Base-by-base conservation (phyloP, 2,888 invertebrate genomes). In the Clunio marinus region DNA sequence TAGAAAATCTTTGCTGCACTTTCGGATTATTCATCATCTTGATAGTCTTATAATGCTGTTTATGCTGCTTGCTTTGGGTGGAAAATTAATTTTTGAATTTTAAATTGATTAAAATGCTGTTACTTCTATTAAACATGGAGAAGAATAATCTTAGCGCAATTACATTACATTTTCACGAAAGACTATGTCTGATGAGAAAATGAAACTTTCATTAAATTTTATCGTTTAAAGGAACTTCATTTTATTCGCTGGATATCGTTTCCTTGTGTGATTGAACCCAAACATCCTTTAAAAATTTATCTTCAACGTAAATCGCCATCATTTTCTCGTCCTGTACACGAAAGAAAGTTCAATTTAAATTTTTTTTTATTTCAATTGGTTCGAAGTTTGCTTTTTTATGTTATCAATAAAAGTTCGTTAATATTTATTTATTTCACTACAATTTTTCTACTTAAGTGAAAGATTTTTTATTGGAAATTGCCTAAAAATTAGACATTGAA, bases 61-160 rank as follows among this genome's bases (percentile, higher is more conserved):
- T n/a, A n/a, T n/a, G n/a, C n/a, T n/a, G n/a, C n/a, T n/a, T n/a
- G n/a, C n/a, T n/a, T n/a, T n/a, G n/a, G n/a, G n/a, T n/a, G 7
- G 51, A 55, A 66, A 66, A 66, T 55, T 66, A 66, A 66, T 66
- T 55, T 66, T 32, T 66, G 66, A 66, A 66, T 66, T 45, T 66
- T 55, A 66, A 66, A 66, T 66, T 66, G 20, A 66, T 66, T 51
- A 66, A 66, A 66, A 13, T 20, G 51, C 51, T 22, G 2, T 51
- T 32, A 8, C 32, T 32, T 8, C 32, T 32, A 32, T 51, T 51
- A 51, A 51, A 32, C n/a, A 17, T 51, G 51, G 51, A 15, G n/a
- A 51, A 51, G 46, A 41, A 8, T 41, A 5, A 1, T 24, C 25
- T 7, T 62, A 22, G 62, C 62, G 60, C 25, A 46, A 46, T 60